Evolutionary conservation across 2,797 vertebrate genomes (phyloP).

Genomic region (Nannoperca australis): DNA sequence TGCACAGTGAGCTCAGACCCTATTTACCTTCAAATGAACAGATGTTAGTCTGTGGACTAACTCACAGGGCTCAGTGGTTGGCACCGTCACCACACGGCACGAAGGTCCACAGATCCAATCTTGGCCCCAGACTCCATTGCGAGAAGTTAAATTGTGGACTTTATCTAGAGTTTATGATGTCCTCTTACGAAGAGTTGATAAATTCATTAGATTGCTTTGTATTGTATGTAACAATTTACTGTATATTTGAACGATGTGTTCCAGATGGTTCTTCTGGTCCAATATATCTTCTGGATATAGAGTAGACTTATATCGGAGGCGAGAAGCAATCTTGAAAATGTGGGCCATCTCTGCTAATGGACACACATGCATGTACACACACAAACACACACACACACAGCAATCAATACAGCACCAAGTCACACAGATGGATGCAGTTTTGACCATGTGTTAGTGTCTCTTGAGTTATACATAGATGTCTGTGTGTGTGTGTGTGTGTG

Average conservation of each 20-base stretch:
- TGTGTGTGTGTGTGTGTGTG: conserved; percentile 11
- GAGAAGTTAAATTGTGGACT: background rate
- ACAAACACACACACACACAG: background rate
- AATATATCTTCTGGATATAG: background rate
- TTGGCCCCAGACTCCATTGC: background rate
- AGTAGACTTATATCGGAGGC: background rate
- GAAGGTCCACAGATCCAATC: conserved; percentile 30
- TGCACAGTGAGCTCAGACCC: conserved; percentile 3
- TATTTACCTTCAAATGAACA: conserved; percentile 35
- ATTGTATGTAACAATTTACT: background rate
- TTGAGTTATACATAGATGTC: conserved; percentile 21
- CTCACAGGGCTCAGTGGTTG: conserved; percentile 27
- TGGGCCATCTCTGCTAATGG: background rate
- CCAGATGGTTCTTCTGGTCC: background rate
- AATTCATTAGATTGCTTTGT: background rate
- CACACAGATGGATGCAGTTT: conserved; percentile 23
- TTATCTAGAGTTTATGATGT: conserved; percentile 1
- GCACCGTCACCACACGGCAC: conserved; percentile 24
- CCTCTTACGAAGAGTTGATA: background rate
- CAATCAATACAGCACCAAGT: conserved; percentile 30
- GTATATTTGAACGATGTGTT: background rate
- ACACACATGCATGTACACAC: conserved; percentile 13
- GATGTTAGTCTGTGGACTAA: conserved; percentile 37
- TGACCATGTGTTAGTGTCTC: conserved; percentile 20
- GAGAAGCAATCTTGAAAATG: conserved; percentile 7